These are phyloP conservation scores for Lepidocolaptes lacrymiger DNA, from an alignment of 2,797 vertebrate genomes.

Conservation along the genomic window DNA sequence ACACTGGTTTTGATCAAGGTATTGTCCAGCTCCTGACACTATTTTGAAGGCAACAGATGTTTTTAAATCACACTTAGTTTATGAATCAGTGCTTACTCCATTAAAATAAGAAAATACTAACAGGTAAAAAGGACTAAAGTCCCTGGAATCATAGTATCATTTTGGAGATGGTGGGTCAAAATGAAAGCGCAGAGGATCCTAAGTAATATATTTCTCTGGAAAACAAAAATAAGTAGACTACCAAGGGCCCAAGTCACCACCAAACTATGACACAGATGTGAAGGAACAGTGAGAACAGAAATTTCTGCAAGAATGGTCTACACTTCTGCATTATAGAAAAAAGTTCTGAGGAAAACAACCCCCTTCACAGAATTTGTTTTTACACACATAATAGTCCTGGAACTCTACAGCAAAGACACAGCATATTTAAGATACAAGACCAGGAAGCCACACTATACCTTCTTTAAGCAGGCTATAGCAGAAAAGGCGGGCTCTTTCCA, in stretches of 20 bases:
- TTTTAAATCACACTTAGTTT: neutral
- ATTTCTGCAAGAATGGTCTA: neutral
- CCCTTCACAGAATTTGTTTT: neutral
- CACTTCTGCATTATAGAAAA: neutral
- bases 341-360: neutral
- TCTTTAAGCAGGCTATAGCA: slow-evolving; percentile 90
- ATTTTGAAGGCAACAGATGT: neutral
- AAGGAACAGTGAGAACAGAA: neutral
- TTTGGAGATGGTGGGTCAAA: neutral
- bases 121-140: neutral
- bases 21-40: neutral
- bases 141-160: neutral
- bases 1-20: neutral
- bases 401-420: neutral
- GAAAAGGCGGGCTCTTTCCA: slow-evolving; percentile 87
- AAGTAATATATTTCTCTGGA: neutral
- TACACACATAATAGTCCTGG: neutral
- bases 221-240: neutral
- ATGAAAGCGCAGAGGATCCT: neutral
- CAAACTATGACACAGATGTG: neutral
- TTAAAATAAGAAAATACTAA: neutral
- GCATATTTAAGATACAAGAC: neutral
- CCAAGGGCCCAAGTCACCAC: neutral
- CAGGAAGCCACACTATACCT: slow-evolving; percentile 74
- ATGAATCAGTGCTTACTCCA: neutral